Evolutionary conservation across 2,113 vertebrate genomes (phyloP).

Genomic region (Bujurquina vittata): DNA sequence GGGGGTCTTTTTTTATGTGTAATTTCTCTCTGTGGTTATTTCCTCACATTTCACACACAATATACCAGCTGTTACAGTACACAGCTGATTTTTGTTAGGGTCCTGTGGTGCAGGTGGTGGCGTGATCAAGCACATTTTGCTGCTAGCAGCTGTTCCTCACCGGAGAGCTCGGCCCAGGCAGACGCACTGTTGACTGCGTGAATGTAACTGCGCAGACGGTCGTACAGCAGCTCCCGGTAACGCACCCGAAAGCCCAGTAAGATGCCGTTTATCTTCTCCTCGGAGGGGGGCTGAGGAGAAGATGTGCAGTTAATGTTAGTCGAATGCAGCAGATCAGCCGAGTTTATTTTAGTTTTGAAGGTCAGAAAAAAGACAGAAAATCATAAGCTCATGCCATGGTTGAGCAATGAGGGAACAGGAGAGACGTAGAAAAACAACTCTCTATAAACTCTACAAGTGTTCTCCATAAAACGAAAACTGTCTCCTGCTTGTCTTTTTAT

Average conservation of each 20-base stretch:
- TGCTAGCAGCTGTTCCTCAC: conserved; percentile 80
- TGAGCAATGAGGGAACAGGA: conserved; percentile 51
- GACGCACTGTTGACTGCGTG: conserved; percentile 77
- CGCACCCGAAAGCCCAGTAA: conserved; percentile 92
- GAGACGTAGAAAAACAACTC: neutral
- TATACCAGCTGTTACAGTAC: neutral
- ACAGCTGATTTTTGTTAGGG: neutral
- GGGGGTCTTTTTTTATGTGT: neutral
- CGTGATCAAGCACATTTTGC: neutral
- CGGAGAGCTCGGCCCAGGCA: conserved; percentile 88
- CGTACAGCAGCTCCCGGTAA: conserved; percentile 90
- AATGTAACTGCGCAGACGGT: conserved; percentile 84
- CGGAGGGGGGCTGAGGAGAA: conserved; percentile 83
- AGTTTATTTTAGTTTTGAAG: neutral
- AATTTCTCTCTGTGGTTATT: neutral
- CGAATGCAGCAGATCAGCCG: neutral
- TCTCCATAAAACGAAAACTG: conserved; percentile 66
- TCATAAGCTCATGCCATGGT: neutral
- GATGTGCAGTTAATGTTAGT: neutral
- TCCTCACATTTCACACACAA: neutral
- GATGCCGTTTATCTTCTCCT: conserved; percentile 96
- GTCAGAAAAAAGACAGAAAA: neutral
- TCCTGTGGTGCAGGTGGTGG: neutral
- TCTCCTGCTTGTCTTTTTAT: conserved; percentile 63
- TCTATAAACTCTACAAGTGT: conserved; percentile 63